Percentiles rank a stretch among this genome's conserved stretches.
Evolutionary conservation across 2,797 vertebrate species (phyloP).

Genomic region (Epinephelus coioides): DNA sequence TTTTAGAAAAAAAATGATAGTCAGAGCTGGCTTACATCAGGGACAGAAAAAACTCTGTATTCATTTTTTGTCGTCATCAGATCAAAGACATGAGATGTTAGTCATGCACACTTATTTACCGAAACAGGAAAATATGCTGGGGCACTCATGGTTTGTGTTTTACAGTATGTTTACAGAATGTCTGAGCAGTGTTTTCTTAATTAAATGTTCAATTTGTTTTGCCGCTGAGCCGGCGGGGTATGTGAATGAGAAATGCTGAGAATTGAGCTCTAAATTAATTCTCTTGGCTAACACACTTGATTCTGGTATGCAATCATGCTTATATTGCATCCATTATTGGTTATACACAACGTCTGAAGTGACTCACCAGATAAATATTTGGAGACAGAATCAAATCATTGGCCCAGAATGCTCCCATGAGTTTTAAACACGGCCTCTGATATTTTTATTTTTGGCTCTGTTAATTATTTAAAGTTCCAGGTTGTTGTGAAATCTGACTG

Average conservation of each 20-base stretch:
- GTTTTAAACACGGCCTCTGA: conserved; percentile 39
- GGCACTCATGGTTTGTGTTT: conserved; percentile 37
- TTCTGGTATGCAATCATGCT: conserved; percentile 60
- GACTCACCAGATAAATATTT: conserved; percentile 64
- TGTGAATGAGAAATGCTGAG: conserved; percentile 61
- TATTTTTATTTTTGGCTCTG: conserved; percentile 43
- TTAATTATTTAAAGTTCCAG: conserved; percentile 43
- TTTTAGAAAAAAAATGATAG: not conserved
- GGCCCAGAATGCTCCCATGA: conserved; percentile 32
- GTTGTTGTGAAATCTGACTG: conserved; percentile 47
- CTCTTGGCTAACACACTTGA: conserved; percentile 45
- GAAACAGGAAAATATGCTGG: conserved; percentile 30
- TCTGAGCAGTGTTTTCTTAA: conserved; percentile 57
- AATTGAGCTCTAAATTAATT: conserved; percentile 68
- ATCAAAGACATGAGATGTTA: conserved; percentile 18
- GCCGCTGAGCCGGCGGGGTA: conserved; percentile 39
- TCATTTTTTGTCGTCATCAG: conserved; percentile 16
- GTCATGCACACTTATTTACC: conserved; percentile 20
- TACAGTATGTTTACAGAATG: conserved; percentile 68
- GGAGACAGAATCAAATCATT: conserved; percentile 52
- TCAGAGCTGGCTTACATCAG: not conserved
- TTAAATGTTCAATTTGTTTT: conserved; percentile 76
- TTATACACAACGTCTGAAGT: conserved; percentile 44
- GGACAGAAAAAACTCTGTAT: conserved; percentile 11
- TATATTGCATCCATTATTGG: conserved; percentile 58